Evolutionary conservation across 2,113 vertebrate genomes (phyloP), one percentile per base, ranked within the genome.

Genomic region (Taurulus bubalis): DNA sequence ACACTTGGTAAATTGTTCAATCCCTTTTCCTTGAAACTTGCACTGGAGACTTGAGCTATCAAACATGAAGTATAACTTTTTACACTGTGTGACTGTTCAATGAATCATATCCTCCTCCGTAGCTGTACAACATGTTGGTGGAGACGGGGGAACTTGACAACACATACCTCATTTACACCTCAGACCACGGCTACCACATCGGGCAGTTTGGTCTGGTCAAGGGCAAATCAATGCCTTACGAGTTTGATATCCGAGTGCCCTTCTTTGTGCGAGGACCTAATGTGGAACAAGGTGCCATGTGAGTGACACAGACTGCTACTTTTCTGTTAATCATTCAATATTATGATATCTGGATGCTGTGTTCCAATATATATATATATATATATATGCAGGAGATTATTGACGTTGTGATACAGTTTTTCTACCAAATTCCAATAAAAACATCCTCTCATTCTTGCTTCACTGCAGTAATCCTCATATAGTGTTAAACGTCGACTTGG

Each of bases 141-240:
- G 98, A 99, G 94, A 97, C 93, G 0, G 98, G 97, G 0, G 98
- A 99, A 87, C 87, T 99, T 93, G 97, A 99, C 74, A 99, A 98
- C 87, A 99, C 98, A 0, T 99, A 98, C 89, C 81, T 99, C 70
- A 97, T 99, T 86, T 99, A 98, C 91, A 98, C 97, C 0, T 97
- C 98, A 0, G 98, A 99, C 92, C 98, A 99, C 1, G 98, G 98
- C 77, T 99, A 99, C 90, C 98, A 99, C 72, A 98, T 99, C 7
- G 98, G 98, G 38, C 98, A 99, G 92, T 99, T 99, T 72, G 98
- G 98, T 8, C 94, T 99, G 84, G 97, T 99, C 71, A 99, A 99
- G 90, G 98, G 98, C 32, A 99, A 99, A 90, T 99, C 98, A 15
- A 98, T 99, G 98, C 98, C 98, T 0, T 99, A 99, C 1, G 98